Evolutionary conservation across 2,888 invertebrate species (phyloP), one percentile per base, ranked within the genome.

Genomic region (Lasioglossum zephyrum): DNA sequence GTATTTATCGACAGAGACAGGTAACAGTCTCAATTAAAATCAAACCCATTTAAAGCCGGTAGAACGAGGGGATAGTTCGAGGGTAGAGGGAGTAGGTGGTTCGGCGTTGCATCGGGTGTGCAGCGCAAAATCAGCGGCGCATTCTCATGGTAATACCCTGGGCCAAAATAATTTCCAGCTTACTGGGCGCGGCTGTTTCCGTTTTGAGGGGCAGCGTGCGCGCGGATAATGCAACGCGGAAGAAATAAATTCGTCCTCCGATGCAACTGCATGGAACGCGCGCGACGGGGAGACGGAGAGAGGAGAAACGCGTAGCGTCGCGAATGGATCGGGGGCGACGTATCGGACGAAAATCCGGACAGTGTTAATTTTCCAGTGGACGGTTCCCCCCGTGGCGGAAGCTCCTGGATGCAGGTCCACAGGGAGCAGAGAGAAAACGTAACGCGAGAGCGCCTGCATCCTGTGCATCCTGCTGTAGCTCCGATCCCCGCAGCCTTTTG

Each of bases 351-450:
- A 93, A 93, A 93, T 92, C 92, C 91, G 91, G 91, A 91, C 92
- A 92, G 91, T 91, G 92, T 93, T 93, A 93, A 93, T 93, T 93
- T 93, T 93, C 93, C 93, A 93, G 92, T 93, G 92, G 88, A 89
- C 92, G 93, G 90, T 92, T 90, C 85, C 31, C 63, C 91, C 89
- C 81, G 83, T 36, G 88, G 89, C 92, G 91, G 91, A 92, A 93
- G 90, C 89, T 85, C 77, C 82, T 75, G 82, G 79, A 77, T 53
- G 79, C 81, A 81, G 76, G 81, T 81, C 84, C 85, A n/a, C 78
- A 39, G 85, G 85, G 86, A 88, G 53, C 88, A 69, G 85, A 82
- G 88, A 88, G 86, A 86, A 89, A 89, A 89, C 84, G 85, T 77
- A 87, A 85, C 86, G 73, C 66, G 73, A 57, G 66, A 66, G 81